Evolutionary conservation across 1,140 invertebrate genomes (phyloP), one percentile per base, ranked within the genome.

Genomic region (Manduca sexta): DNA sequence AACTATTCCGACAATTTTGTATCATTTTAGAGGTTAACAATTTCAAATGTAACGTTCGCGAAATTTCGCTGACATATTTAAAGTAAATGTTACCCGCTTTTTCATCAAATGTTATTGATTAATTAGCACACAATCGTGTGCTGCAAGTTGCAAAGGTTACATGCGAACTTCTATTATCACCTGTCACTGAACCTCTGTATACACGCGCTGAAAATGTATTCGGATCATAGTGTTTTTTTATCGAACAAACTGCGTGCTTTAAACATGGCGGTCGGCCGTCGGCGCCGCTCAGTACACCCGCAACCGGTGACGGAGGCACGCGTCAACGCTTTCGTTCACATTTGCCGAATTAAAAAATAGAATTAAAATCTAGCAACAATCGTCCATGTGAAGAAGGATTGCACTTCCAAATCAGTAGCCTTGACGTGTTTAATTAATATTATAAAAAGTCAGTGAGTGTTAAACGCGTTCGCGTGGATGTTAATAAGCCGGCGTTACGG

Each of bases 221-320:
- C 14, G 34, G 34, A 12, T 29, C 14, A 38, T 40, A 14, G 34
- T 34, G 17, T 52, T 72, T 68, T 81, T 77, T 82, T 73, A 74
- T 74, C 64, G 60, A 57, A 45, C 64, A 64, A 68, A 75, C 59
- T 57, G 69, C 69, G 65, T 79, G 79, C 73, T 72, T 79, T 79
- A 79, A 83, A 83, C 79, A 83, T 80, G 79, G 73, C 70, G 44
- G 67, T 43, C 63, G 44, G 44, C 57, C 63, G 64, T 60, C 64
- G 73, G 68, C 69, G 66, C 56, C 64, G 51, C 49, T 80, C 71
- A 80, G 78, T 80, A 64, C 64, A 69, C 67, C 61, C 68, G 65
- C 69, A 70, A 72, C 74, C 67, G 64, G 55, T 66, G 65, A 60
- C 60, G 62, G 53, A 56, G 62, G 60, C 66, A 71, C 75, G 65